Conservation (phyloP, 2,888 invertebrate species). For the Podotricha telesiphe region DNA sequence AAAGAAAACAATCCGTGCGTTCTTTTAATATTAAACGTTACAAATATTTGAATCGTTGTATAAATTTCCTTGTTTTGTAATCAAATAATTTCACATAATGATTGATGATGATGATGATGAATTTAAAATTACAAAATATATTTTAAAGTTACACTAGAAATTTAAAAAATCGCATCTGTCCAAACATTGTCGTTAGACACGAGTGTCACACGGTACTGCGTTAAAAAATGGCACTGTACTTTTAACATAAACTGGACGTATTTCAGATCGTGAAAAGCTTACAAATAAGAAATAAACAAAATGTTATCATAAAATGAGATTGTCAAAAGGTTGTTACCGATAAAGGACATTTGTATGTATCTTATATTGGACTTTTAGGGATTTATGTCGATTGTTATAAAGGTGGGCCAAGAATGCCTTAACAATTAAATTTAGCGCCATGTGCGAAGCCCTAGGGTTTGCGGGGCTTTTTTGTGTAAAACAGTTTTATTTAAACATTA, state of each 20-base stretch:
- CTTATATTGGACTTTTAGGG: too few species aligned
- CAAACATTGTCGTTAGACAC: neutral
- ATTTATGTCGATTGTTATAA: too few species aligned
- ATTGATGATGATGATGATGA: neutral
- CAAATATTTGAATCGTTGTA: slow-evolving; percentile 11
- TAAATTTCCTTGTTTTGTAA: neutral
- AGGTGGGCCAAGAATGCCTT: too few species aligned
- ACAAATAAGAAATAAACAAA: neutral
- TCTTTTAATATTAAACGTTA: neutral
- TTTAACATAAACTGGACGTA: neutral
- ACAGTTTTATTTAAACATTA: too few species aligned
- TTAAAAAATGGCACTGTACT: slow-evolving; percentile 6
- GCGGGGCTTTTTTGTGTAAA: too few species aligned
- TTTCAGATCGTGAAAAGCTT: neutral
- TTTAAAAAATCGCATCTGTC: neutral
- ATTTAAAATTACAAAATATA: neutral
- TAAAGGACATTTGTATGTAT: too few species aligned
- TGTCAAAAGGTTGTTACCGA: neutral
- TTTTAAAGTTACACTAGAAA: neutral
- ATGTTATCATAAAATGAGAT: neutral
- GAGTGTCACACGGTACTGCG: neutral
- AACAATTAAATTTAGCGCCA: too few species aligned
- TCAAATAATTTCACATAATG: neutral
- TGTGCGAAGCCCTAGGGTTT: too few species aligned
- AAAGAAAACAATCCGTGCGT: neutral